Evolutionary conservation across 2,797 vertebrate genomes (phyloP).

Genomic region (Hyperoplus immaculatus): DNA sequence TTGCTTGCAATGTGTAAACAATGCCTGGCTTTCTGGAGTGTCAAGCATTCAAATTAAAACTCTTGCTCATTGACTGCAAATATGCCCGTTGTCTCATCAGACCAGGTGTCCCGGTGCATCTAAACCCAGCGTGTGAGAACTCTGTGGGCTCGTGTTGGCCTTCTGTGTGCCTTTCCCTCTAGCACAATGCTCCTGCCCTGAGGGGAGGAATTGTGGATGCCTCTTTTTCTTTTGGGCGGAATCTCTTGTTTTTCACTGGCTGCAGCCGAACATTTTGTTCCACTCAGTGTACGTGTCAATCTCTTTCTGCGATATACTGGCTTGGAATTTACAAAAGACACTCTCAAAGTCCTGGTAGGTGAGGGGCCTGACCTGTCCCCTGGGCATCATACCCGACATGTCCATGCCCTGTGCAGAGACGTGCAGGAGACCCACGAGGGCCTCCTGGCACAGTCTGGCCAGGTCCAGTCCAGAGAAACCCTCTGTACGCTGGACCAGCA

Average conservation of each 20-base stretch:
- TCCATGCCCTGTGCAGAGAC: slow-evolving; percentile 93
- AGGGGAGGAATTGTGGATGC: slow-evolving; percentile 88
- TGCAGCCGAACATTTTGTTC: slow-evolving; percentile 99
- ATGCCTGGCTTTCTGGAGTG: slow-evolving; percentile 88
- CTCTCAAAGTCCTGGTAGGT: slow-evolving; percentile 99
- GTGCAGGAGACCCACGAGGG: slow-evolving; percentile 91
- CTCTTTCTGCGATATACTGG: slow-evolving; percentile 98
- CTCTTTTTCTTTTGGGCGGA: slow-evolving; percentile 78
- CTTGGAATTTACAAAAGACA: slow-evolving; percentile 99
- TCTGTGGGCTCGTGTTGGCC: slow-evolving; percentile 85
- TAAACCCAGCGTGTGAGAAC: slow-evolving; percentile 89
- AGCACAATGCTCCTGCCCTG: slow-evolving; percentile 87
- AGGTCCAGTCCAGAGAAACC: slow-evolving; percentile 98
- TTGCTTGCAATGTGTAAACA: slow-evolving; percentile 84
- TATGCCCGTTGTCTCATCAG: slow-evolving; percentile 87
- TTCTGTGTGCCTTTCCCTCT: slow-evolving; percentile 70
- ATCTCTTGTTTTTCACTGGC: slow-evolving; percentile 90
- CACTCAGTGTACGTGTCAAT: slow-evolving; percentile 94
- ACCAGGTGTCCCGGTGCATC: slow-evolving; percentile 82
- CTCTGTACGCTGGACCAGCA: slow-evolving; percentile 98
- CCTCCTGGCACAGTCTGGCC: slow-evolving; percentile 96
- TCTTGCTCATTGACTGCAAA: slow-evolving; percentile 87
- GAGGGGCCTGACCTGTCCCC: slow-evolving; percentile 91
- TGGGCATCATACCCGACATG: slow-evolving; percentile 93
- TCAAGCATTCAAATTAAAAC: slow-evolving; percentile 87